Evolutionary conservation across 1,140 invertebrate genomes (phyloP).

Genomic region (Plodia interpunctella): DNA sequence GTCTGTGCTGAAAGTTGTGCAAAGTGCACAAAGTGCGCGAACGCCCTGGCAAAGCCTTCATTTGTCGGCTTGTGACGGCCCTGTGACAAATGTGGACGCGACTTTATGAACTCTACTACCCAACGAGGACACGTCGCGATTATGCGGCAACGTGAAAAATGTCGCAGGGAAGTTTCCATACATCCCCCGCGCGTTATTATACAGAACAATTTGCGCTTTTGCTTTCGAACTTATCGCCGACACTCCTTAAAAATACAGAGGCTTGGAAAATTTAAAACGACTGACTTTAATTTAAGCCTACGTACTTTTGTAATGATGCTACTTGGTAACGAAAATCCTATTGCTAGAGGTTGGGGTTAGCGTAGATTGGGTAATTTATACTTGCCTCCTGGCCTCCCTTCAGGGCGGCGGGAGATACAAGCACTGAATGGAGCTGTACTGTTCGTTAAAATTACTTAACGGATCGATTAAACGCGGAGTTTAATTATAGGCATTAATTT

Average conservation of each 20-base stretch:
- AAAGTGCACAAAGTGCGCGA: slow-evolving; percentile 72
- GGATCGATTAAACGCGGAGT: slow-evolving; percentile 55
- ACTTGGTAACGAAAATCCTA: slow-evolving; percentile 63
- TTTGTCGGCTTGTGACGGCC: slow-evolving; percentile 72
- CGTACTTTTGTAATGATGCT: slow-evolving; percentile 60
- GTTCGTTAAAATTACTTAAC: slow-evolving; percentile 68
- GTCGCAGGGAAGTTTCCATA: slow-evolving; percentile 38
- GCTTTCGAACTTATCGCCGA: slow-evolving; percentile 3
- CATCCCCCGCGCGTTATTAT: slow-evolving; percentile 1
- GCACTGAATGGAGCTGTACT: slow-evolving; percentile 48
- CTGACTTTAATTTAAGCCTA: slow-evolving; percentile 59
- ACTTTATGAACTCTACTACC: slow-evolving; percentile 49
- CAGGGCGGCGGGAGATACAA: slow-evolving; percentile 45
- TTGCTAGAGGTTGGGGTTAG: slow-evolving; percentile 68
- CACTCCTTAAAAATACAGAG: slow-evolving; percentile 4
- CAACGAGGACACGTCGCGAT: slow-evolving; percentile 42
- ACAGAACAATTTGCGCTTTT: slow-evolving; percentile 1
- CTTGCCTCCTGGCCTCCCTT: slow-evolving; percentile 54
- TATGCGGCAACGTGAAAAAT: slow-evolving; percentile 64
- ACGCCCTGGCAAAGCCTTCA: slow-evolving; percentile 69
- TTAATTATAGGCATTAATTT: slow-evolving; percentile 41
- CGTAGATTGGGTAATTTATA: slow-evolving; percentile 76
- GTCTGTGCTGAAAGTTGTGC: slow-evolving; percentile 67
- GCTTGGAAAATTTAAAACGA: slow-evolving; percentile 28
- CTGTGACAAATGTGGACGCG: slow-evolving; percentile 71